A percentile compares a stretch with the other conserved stretches of the same genome.
These are phyloP conservation scores for Opisthograptis luteolata DNA, from an alignment of 2,888 invertebrate species.

Conservation along the genomic window DNA sequence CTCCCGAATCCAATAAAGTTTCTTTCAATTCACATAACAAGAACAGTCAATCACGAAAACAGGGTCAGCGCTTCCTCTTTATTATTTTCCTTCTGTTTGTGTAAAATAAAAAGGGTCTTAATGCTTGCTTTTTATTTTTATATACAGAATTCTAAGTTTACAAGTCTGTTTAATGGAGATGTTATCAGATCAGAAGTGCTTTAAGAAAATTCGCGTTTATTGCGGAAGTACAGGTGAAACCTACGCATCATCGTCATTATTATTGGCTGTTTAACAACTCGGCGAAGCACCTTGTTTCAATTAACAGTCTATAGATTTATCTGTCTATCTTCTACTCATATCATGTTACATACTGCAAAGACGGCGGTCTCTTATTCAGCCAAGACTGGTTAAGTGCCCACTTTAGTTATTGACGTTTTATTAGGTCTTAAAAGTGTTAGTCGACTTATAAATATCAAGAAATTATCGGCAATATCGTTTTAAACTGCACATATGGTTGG, in stretches of 20 bases:
- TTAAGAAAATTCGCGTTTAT: background rate
- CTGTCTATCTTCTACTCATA: slow-evolving; percentile 9
- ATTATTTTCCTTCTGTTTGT: slow-evolving; percentile 1
- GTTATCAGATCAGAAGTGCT: background rate
- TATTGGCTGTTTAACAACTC: slow-evolving; percentile 16
- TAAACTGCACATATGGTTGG: slow-evolving; percentile 5
- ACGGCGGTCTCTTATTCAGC: slow-evolving; percentile 13
- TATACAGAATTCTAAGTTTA: background rate
- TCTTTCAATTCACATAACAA: slow-evolving; percentile 11
- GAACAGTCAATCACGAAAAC: slow-evolving; percentile 18
- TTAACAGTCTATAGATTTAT: no score
- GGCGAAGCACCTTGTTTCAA: slow-evolving; percentile 13
- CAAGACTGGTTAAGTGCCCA: slow-evolving; percentile 27
- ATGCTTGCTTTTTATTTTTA: no score
- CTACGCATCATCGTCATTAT: slow-evolving; percentile 18
- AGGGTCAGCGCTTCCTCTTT: slow-evolving; percentile 2
- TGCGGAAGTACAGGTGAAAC: background rate
- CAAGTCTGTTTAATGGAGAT: slow-evolving; percentile 2
- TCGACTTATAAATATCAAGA: slow-evolving; percentile 21
- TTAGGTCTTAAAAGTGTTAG: slow-evolving; percentile 29
- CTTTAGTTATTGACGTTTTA: slow-evolving; percentile 27
- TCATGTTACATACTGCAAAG: slow-evolving; percentile 32
- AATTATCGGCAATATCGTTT: slow-evolving; percentile 20
- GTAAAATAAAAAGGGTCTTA: background rate
- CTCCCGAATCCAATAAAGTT: slow-evolving; percentile 16